These are phyloP conservation scores for Temnothorax ravouxi DNA, from an alignment of 2,888 invertebrate species.

Conservation along the genomic window DNA sequence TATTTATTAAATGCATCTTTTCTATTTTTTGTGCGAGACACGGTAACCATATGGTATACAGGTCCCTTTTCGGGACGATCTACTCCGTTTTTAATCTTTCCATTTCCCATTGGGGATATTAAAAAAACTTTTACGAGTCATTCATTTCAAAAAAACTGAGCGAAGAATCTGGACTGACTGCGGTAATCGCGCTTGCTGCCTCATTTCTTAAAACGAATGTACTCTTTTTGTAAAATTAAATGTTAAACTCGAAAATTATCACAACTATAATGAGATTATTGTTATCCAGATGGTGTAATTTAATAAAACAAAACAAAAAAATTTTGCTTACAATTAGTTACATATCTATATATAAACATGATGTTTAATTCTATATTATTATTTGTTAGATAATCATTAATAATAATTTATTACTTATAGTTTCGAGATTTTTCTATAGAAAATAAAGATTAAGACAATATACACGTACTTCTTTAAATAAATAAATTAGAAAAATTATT, in stretches of 20 bases:
- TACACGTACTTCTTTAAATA: no score
- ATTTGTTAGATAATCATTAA: no score
- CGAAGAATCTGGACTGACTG: background rate
- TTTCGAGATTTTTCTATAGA: no score
- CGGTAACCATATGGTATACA: background rate
- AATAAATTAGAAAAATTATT: no score
- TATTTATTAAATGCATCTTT: constrained; percentile 9
- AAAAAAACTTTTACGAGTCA: background rate
- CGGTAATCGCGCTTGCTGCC: background rate
- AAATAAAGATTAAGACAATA: no score
- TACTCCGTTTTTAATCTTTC: constrained; percentile 4
- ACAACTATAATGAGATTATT: background rate
- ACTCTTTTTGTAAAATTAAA: background rate
- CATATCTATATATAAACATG: no score
- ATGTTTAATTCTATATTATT: no score
- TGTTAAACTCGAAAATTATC: background rate
- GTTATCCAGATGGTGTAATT: background rate
- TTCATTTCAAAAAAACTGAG: background rate
- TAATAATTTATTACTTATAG: no score
- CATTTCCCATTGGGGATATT: background rate
- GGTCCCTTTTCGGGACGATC: background rate
- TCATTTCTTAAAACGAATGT: constrained; percentile 1
- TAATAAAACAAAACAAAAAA: no score
- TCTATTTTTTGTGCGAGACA: constrained; percentile 10
- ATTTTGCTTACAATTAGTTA: no score